Base-by-base conservation (phyloP, 2,888 invertebrate genomes). In the Odontomyia ornata region DNA sequence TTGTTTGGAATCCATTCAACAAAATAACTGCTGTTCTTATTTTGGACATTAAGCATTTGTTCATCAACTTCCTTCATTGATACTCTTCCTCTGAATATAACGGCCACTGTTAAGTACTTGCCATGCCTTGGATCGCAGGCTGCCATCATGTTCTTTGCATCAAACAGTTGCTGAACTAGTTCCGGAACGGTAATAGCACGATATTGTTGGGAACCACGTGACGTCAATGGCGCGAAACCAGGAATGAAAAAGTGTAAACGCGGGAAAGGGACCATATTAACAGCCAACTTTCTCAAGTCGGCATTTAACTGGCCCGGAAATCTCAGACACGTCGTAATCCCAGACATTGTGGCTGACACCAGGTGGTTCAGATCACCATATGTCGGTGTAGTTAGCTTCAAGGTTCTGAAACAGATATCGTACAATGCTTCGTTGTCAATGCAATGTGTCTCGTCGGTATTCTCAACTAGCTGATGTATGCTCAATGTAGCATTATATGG, bases 211-310 rank as follows among this genome's bases (percentile, higher is more conserved):
- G 93, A 94, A 80, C 95, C 96, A 82, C 96, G 91, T 0, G 93
- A 95, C 27, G 96, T 97, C 46, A 98, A 89, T 0, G 97, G 97
- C 0, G 97, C 97, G 88, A 98, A 98, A 15, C 97, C 97, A 69
- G 96, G 95, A 94, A 97, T 96, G 88, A 97, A 97, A 90, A 97
- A 96, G 88, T 97, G 96, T 65, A 97, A 91, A 85, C 97, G 93
- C 1, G 97, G 97, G 92, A 98, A 98, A 75, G 98, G 98, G 36
- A 98, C 97, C 97, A 98, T 97, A 90, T 98, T 98, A 77, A 98
- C 96, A 60, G 96, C 95, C 83, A 96, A 88, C 87, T 98, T 95
- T 81, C 97, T 90, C 80, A 98, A 89, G 88, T 97, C 97, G 57
- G 97, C 96, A 87, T 97, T 97, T 82, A 97, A 88, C 88, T 98